These are phyloP conservation scores for Caenorhabditis remanei DNA, from an alignment of 1,140 invertebrate species.

Conservation along the genomic window DNA sequence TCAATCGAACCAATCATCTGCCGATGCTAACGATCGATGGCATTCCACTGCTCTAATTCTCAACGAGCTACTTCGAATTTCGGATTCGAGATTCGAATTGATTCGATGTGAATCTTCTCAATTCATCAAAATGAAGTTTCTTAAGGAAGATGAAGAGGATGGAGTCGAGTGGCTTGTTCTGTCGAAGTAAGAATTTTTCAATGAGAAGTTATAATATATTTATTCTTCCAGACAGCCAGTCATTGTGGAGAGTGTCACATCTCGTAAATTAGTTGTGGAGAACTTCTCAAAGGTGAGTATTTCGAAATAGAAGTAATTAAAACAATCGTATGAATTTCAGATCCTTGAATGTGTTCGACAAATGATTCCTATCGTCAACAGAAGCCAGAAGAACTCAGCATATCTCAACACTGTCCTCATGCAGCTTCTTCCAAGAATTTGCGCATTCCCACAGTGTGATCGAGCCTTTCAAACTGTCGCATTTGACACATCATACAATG, in stretches of 20 bases:
- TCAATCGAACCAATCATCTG: slow-evolving; percentile 1
- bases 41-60: slow-evolving; percentile 88
- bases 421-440: slow-evolving; percentile 37
- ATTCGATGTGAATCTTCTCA: slow-evolving; percentile 81
- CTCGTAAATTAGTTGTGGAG: slow-evolving; percentile 86
- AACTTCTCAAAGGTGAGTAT: slow-evolving; percentile 88
- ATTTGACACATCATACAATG: slow-evolving; percentile 24
- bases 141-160: slow-evolving; percentile 79
- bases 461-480: slow-evolving; percentile 7
- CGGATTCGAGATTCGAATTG: slow-evolving; percentile 88
- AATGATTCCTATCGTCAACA: slow-evolving; percentile 24
- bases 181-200: slow-evolving; percentile 93
- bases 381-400: not conserved
- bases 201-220: slow-evolving; percentile 88
- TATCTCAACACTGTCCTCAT: slow-evolving; percentile 32
- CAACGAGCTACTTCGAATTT: slow-evolving; percentile 92
- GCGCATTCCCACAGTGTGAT: slow-evolving; percentile 32
- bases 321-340: slow-evolving; percentile 5
- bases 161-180: slow-evolving; percentile 87
- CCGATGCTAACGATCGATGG: slow-evolving; percentile 84
- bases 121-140: slow-evolving; percentile 34
- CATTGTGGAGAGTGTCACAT: slow-evolving; percentile 87
- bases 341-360: not conserved
- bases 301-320: too few species aligned
- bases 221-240: slow-evolving; percentile 40